Percentiles rank a stretch among this genome's conserved stretches.
phyloP scores from a whole-genome alignment of 2,888 invertebrate genomes.

The Patella pellucida region DNA sequence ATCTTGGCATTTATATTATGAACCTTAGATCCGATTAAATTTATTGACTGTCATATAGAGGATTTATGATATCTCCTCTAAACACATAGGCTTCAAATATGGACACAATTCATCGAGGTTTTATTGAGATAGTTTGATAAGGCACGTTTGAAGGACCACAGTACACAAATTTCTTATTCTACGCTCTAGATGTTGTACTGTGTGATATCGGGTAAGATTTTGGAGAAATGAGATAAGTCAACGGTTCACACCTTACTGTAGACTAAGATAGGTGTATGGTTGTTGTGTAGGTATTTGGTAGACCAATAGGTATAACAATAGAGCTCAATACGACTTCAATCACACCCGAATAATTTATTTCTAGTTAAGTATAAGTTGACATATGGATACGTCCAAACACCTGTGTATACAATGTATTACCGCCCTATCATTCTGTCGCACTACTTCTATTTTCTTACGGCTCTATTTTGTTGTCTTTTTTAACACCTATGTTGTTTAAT shows the following conservation, averaged over 20 bases:
- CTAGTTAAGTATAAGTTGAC: conserved; percentile 2
- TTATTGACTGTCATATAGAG: conserved; percentile 7
- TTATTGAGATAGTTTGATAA: conserved; percentile 4
- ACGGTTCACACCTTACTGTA: neutral
- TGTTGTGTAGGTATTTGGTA: neutral
- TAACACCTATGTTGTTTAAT: too few relatives aligned
- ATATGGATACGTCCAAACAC: neutral
- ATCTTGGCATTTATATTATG: conserved; percentile 5
- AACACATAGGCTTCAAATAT: neutral
- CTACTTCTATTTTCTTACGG: too few relatives aligned
- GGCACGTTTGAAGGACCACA: conserved; percentile 3
- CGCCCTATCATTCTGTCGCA: too few relatives aligned
- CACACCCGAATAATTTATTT: neutral
- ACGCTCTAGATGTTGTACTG: too few relatives aligned
- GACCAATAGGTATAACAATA: conserved; percentile 3
- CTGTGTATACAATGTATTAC: neutral
- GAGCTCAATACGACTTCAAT: conserved; percentile 5
- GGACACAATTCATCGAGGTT: neutral
- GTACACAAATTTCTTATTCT: too few relatives aligned
- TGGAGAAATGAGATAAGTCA: too few relatives aligned
- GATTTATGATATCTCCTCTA: conserved; percentile 3
- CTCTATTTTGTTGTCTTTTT: too few relatives aligned
- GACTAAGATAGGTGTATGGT: neutral
- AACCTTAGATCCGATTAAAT: conserved; percentile 1
- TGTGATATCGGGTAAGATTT: too few relatives aligned